These are phyloP conservation scores for Chaetogeoica ovagalla DNA, from an alignment of 2,888 invertebrate genomes.

Conservation along the genomic window DNA sequence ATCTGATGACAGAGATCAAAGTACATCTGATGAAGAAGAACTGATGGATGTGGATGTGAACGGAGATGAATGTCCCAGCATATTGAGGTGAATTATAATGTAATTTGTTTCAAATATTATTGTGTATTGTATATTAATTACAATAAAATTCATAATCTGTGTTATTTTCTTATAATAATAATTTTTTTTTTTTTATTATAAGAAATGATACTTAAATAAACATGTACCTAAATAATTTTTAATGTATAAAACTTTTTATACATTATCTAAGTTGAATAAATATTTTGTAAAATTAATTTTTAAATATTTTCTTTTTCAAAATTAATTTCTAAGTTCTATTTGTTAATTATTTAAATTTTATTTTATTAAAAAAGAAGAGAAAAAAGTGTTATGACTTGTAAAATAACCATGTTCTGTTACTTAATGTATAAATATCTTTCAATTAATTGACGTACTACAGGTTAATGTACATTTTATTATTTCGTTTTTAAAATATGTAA, in stretches of 20 bases:
- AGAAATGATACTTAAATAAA: conserved; percentile 14
- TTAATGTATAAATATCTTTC: not conserved
- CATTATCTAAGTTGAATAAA: conserved; percentile 14
- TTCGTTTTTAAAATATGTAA: too few species aligned
- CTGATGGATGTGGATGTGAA: conserved; percentile 39
- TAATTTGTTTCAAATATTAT: conserved; percentile 24
- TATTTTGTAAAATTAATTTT: conserved; percentile 23
- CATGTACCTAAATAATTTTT: not conserved
- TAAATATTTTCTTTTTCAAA: conserved; percentile 1
- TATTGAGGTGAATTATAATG: conserved; percentile 20
- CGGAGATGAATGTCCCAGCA: conserved; percentile 28
- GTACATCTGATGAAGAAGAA: conserved; percentile 42
- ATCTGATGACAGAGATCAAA: conserved; percentile 24
- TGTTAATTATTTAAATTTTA: conserved; percentile 13
- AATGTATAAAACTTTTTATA: conserved; percentile 23
- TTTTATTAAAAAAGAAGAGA: conserved; percentile 16
- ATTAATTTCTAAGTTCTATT: conserved; percentile 15
- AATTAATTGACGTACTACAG: not conserved
- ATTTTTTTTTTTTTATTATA: conserved; percentile 2
- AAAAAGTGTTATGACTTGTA: not conserved
- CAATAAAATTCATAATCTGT: conserved; percentile 6
- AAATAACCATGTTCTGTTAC: not conserved
- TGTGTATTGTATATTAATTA: conserved; percentile 32
- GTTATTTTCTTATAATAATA: conserved; percentile 20
- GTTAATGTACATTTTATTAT: not conserved